These are phyloP conservation scores for Nylanderia fulva DNA, from an alignment of 1,140 invertebrate species.

Conservation along the genomic window DNA sequence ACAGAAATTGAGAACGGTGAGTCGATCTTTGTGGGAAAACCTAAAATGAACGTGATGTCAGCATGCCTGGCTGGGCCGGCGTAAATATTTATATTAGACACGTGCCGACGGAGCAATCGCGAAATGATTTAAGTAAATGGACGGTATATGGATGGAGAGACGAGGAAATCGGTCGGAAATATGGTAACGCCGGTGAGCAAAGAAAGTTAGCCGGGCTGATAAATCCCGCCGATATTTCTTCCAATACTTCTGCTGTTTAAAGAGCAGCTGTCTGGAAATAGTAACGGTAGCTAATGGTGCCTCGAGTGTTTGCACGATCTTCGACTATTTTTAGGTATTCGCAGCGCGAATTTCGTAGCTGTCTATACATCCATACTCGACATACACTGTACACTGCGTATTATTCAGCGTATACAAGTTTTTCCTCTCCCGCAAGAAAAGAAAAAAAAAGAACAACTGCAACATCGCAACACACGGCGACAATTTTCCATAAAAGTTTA, in stretches of 20 bases:
- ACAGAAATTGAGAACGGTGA: slow-evolving; percentile 57
- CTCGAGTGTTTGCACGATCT: slow-evolving; percentile 73
- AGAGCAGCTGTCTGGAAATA: slow-evolving; percentile 77
- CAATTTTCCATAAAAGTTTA: background rate
- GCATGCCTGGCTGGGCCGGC: slow-evolving; percentile 56
- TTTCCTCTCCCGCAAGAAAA: background rate
- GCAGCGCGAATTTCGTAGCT: slow-evolving; percentile 34
- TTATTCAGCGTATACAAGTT: slow-evolving; percentile 6
- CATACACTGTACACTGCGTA: background rate
- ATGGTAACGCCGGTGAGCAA: slow-evolving; percentile 46
- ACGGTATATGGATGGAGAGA: slow-evolving; percentile 25
- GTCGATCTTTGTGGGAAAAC: slow-evolving; percentile 56
- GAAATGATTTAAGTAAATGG: slow-evolving; percentile 75
- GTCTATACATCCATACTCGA: slow-evolving; percentile 23
- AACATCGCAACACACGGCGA: background rate
- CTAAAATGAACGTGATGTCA: slow-evolving; percentile 69
- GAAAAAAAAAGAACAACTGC: background rate
- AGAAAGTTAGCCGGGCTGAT: slow-evolving; percentile 52
- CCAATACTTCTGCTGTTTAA: slow-evolving; percentile 66
- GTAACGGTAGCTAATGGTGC: slow-evolving; percentile 75
- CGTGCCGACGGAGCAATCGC: slow-evolving; percentile 54
- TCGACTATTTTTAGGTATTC: slow-evolving; percentile 72
- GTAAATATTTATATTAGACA: slow-evolving; percentile 76
- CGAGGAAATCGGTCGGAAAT: slow-evolving; percentile 49
- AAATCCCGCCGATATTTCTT: slow-evolving; percentile 64